Evolutionary conservation across 2,888 invertebrate species (phyloP), one percentile per base, ranked within the genome.

Genomic region (Adela reaumurella): DNA sequence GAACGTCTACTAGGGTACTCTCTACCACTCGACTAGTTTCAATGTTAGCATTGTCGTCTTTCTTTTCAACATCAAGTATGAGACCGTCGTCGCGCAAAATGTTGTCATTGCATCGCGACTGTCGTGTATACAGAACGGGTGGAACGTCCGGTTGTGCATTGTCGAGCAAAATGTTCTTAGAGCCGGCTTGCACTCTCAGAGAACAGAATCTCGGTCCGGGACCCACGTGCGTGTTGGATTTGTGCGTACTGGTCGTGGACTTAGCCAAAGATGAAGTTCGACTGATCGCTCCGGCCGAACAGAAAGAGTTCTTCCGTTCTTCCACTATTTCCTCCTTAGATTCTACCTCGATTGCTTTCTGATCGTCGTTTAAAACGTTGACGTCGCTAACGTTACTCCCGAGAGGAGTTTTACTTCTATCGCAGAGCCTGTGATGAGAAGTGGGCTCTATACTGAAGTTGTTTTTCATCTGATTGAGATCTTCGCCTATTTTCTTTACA

Each of bases 81-180:
- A 74, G 73, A 55, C 71, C 68, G 48, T 76, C 74, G 53, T 71
- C 57, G 16, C 70, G 71, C 49, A 2, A 71, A 64, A 53, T 68
- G 14, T 35, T 74, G 56, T 79, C 79, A 53, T 71, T 74, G 51
- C 73, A 74, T 55, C 74, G 79, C 53, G 72, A 81, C 53, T 84
- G 83, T 10, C 84, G 74, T 52, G 86, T 86, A 58, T 90, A 91
- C 42, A 91, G 70, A 28, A 91, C 84, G 0, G 90, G 90, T 14
- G 88, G 84, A 20, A 87, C 83, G 54, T 82, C 83, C 44, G 87
- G 85, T 56, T 88, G 88, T 28, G 88, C 87, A 58, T 90, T 91
- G 65, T 91, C 91, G 19, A 92, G 71, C 4, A 92, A 70, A 58
- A 92, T 89, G 63, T 91, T 92, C 62, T 88, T 90, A 11, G 89